Evolutionary conservation across 2,113 vertebrate genomes (phyloP), one percentile per base, ranked within the genome.

Genomic region (Phasianus colchicus): DNA sequence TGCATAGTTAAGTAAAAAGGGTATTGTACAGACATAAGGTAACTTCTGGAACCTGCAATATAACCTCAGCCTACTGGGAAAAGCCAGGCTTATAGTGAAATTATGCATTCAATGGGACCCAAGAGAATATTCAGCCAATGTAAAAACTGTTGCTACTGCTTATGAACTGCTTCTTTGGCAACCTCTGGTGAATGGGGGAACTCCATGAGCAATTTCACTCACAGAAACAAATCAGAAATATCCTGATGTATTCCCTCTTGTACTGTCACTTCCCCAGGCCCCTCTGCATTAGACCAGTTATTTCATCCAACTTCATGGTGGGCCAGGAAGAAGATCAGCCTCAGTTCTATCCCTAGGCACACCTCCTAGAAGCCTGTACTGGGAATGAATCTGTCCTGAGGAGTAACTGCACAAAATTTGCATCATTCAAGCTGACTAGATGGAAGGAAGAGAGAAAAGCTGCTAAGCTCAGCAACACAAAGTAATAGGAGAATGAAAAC

Each of bases 1-100:
- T 13, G 32, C 72, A n/a, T 0, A 58, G 57, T 4, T 55, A 64
- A 61, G 86, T 57, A 69, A 76, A 73, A 63, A 66, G 69, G 19
- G 47, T 9, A 75, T 21, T 82, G 66, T 83, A 78, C 21, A 36
- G 92, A 70, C 89, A 63, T 70, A 76, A 30, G 4, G 57, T 24
- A 75, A 72, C 29, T 78, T 85, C 86, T 61, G 67, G 61, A 88
- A 91, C 43, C 69, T 78, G 64, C 42, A 86, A 52, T 75, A 67
- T 25, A 94, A 83, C 64, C 61, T 82, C 88, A 96, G 70, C 83
- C 61, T 86, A 79, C 32, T 54, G 43, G 88, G 66, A 92, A 93
- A 82, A 86, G 57, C 81, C 81, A 84, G 65, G 76, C 70, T 92
- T 78, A 60, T 1, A 47, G 29, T 65, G 77, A 87, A 87, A 84